Evolutionary conservation across 2,888 invertebrate species (phyloP).

Genomic region (Cheilosia impressa): DNA sequence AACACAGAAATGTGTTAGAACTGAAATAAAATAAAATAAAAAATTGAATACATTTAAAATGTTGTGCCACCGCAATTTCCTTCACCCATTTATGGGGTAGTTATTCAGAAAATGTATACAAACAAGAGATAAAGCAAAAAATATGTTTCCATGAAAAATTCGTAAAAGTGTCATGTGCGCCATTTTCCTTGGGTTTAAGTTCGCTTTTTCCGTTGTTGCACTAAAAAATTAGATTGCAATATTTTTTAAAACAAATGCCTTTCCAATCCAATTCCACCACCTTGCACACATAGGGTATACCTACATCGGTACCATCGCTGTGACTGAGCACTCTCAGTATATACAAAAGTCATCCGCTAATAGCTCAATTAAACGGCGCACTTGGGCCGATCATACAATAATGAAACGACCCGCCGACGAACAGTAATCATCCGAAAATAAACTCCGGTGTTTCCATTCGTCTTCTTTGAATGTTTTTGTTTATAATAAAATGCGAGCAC

Average conservation of each 20-base stretch:
- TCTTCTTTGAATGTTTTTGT: constrained; percentile 45
- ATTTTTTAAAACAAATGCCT: constrained; percentile 5
- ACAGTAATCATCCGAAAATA: constrained; percentile 58
- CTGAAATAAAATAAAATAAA: too few species aligned
- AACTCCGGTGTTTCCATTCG: constrained; percentile 45
- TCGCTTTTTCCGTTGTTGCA: neutral
- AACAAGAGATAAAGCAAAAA: too few species aligned
- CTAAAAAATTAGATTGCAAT: neutral
- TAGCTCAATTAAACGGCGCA: constrained; percentile 50
- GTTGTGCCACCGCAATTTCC: too few species aligned
- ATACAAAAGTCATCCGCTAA: constrained; percentile 20
- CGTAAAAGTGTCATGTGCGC: too few species aligned
- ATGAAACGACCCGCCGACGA: constrained; percentile 29
- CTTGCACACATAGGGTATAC: too few species aligned
- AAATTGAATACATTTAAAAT: too few species aligned
- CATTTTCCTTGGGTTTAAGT: too few species aligned
- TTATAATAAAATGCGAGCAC: constrained; percentile 67
- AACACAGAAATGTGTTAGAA: too few species aligned
- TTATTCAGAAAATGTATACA: too few species aligned
- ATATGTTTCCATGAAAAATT: too few species aligned
- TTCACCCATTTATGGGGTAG: too few species aligned
- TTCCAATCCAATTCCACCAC: constrained; percentile 7
- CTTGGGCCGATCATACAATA: constrained; percentile 53
- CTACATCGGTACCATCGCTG: neutral
- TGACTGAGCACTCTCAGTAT: neutral